phyloP scores from a whole-genome alignment of 1,140 invertebrate genomes.

The Lordiphosa stackelbergi region DNA sequence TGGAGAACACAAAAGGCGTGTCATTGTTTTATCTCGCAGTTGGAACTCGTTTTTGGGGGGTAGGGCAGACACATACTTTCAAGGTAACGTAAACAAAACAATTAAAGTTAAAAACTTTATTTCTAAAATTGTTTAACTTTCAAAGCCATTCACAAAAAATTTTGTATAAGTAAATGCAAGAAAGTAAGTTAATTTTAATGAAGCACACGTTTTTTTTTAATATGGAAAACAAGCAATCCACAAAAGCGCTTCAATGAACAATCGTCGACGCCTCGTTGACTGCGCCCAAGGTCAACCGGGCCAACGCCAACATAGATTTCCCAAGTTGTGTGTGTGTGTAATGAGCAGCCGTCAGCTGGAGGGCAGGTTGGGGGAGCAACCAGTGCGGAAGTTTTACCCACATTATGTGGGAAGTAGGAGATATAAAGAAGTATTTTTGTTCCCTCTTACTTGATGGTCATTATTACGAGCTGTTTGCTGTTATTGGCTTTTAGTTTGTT shows the following conservation, averaged over 20 bases:
- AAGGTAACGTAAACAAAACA: no score
- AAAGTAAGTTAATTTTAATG: constrained; percentile 41
- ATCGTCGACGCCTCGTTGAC: constrained; percentile 25
- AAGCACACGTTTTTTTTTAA: constrained; percentile 26
- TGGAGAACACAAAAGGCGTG: no score
- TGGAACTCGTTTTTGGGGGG: no score
- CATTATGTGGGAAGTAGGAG: constrained; percentile 36
- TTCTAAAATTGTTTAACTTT: no score
- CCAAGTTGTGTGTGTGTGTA: background rate
- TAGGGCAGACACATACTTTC: no score
- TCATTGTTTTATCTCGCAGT: no score
- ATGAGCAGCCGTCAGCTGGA: background rate
- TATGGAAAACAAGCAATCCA: constrained; percentile 24
- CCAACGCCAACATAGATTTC: constrained; percentile 2
- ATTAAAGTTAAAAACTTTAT: no score
- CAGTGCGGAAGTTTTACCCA: constrained; percentile 32
- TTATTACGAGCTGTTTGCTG: constrained; percentile 11
- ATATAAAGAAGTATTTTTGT: constrained; percentile 32
- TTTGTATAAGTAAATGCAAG: constrained; percentile 15
- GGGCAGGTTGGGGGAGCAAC: background rate
- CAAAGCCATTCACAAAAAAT: no score
- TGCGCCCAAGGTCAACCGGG: constrained; percentile 50
- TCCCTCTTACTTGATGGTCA: constrained; percentile 11
- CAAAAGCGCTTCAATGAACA: constrained; percentile 51
- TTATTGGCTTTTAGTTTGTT: constrained; percentile 13